phyloP scores from a whole-genome alignment of 1,140 invertebrate genomes.

The Melipona quadrifasciata region DNA sequence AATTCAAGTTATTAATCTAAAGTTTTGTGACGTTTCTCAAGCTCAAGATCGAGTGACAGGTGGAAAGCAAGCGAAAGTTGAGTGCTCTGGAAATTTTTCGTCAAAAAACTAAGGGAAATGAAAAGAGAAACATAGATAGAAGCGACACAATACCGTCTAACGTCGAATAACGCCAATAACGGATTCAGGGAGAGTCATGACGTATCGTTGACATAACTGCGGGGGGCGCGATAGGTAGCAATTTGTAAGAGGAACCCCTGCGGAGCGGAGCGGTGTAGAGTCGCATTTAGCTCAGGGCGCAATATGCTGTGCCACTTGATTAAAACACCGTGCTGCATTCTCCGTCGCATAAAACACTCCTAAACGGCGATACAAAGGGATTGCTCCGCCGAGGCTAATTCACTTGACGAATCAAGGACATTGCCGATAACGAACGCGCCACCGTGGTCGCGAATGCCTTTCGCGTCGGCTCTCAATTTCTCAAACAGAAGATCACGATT shows the following conservation, averaged over 20 bases:
- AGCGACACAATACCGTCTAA: constrained; percentile 53
- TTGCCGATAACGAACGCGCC: neutral
- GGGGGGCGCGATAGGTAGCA: constrained; percentile 69
- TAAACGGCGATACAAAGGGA: constrained; percentile 55
- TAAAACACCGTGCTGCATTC: constrained; percentile 71
- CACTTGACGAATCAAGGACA: constrained; percentile 31
- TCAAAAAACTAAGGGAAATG: too few relatives aligned
- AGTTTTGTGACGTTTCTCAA: too few relatives aligned
- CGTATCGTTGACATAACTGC: constrained; percentile 71
- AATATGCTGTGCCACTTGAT: constrained; percentile 77
- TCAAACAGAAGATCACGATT: neutral
- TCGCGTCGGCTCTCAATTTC: too few relatives aligned
- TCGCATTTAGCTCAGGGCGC: constrained; percentile 71
- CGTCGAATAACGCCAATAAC: constrained; percentile 53
- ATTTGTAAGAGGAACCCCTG: constrained; percentile 76
- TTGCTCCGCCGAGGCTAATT: constrained; percentile 57
- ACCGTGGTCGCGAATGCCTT: neutral
- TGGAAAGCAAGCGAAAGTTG: too few relatives aligned
- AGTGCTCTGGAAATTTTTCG: too few relatives aligned
- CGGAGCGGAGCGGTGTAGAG: constrained; percentile 59
- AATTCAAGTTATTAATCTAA: too few relatives aligned
- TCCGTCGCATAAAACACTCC: constrained; percentile 64
- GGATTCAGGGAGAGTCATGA: constrained; percentile 63
- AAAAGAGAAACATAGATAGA: neutral
- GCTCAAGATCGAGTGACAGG: too few relatives aligned